These are phyloP conservation scores for Thereuonema tuberculata DNA, from an alignment of 1,140 invertebrate genomes.

Conservation along the genomic window DNA sequence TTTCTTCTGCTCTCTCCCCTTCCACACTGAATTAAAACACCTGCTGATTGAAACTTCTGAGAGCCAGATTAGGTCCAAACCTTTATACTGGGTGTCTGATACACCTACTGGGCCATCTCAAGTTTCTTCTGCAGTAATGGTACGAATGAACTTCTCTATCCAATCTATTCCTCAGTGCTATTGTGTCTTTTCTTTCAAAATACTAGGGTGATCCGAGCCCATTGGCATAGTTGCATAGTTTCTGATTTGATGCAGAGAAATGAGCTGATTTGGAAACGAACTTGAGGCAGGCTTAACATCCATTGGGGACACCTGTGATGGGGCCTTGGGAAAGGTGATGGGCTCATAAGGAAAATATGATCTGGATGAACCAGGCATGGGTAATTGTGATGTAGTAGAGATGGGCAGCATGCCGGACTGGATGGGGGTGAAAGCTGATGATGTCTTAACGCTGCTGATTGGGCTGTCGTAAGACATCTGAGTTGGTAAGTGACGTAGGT, in stretches of 20 bases:
- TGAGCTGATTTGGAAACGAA: conserved; percentile 79
- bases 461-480: conserved; percentile 32
- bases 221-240: conserved; percentile 86
- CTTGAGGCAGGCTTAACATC: conserved; percentile 37
- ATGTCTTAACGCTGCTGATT: conserved; percentile 38
- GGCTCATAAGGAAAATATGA: conserved; percentile 80
- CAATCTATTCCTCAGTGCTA: too few species aligned
- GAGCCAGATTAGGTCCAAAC: too few species aligned
- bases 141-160: too few species aligned
- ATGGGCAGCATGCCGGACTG: conserved; percentile 49
- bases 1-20: too few species aligned
- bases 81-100: too few species aligned
- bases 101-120: too few species aligned
- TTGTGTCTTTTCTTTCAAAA: conserved; percentile 40
- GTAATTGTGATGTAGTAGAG: conserved; percentile 24
- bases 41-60: too few species aligned
- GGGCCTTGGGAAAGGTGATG: conserved; percentile 55
- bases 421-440: conserved; percentile 80
- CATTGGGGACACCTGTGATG: conserved; percentile 23
- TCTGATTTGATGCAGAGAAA: conserved; percentile 88
- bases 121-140: too few species aligned
- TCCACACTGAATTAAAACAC: too few species aligned
- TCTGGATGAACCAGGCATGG: conserved; percentile 24
- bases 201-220: conserved; percentile 39
- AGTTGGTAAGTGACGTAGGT: conserved; percentile 28